Evolutionary conservation across 1,140 invertebrate genomes (phyloP).

Genomic region (Triops longicaudatus): DNA sequence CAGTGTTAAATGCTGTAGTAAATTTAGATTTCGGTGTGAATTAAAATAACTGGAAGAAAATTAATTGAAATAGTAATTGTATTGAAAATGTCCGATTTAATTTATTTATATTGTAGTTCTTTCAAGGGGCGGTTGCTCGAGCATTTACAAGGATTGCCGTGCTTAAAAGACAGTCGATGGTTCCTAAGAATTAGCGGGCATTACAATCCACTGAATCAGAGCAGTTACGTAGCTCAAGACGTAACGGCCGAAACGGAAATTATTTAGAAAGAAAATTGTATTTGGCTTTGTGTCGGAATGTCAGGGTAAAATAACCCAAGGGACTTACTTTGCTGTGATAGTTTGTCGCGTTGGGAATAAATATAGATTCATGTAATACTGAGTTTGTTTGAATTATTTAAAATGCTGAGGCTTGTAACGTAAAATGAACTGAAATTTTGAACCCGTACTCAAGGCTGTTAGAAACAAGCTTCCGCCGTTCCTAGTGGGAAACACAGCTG

Average conservation of each 20-base stretch:
- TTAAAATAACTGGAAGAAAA: no score
- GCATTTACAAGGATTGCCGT: slow-evolving; percentile 23
- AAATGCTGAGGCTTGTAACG: background rate
- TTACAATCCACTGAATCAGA: slow-evolving; percentile 17
- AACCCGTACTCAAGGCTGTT: no score
- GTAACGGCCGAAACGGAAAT: background rate
- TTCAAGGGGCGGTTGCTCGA: slow-evolving; percentile 17
- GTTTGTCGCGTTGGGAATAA: background rate
- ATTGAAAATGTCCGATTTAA: background rate
- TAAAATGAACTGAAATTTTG: no score
- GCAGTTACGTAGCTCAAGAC: slow-evolving; percentile 14
- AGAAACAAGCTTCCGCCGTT: no score
- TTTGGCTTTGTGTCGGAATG: background rate
- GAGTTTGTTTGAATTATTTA: background rate
- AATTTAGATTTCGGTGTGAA: no score
- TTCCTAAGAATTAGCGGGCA: slow-evolving; percentile 16
- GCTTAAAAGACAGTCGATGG: slow-evolving; percentile 23
- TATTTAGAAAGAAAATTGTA: background rate
- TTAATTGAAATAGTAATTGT: background rate
- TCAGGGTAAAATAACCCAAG: background rate
- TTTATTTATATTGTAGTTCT: background rate
- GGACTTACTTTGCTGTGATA: slow-evolving; percentile 4
- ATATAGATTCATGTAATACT: background rate
- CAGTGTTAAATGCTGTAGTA: no score
- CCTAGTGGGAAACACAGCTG: no score